Base-by-base conservation (phyloP, 2,113 vertebrate genomes). In the Chrysemys picta region DNA sequence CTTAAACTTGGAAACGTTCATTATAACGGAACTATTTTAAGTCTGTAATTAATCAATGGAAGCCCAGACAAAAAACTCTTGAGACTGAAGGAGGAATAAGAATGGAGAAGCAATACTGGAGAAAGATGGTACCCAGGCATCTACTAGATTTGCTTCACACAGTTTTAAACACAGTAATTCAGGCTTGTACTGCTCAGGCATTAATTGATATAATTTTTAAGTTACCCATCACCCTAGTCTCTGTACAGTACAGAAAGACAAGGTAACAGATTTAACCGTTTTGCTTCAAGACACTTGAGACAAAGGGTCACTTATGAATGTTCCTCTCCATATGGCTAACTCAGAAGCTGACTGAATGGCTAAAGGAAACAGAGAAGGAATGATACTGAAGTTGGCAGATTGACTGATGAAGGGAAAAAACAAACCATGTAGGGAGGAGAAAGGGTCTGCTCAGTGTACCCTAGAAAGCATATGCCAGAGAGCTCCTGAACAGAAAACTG, bases 381-480 rank as follows among this genome's bases (percentile, higher is more conserved):
- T 96, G 95, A 97, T 94, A 95, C 83, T 80, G 81, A 86, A 83
- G 93, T 21, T 97, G 97, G 97, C 96, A 95, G 94, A 82, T n/a
- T 88, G 93, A 96, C 97, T 91, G 94, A 92, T 92, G 94, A 88
- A 94, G 95, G 90, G 92, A 94, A 94, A 92, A 92, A 95, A 2
- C 92, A 92, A 92, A 81, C 84, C 95, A 95, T 93, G 45, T 14
- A 97, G 96, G 97, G 96, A 95, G 92, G 93, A 96, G 87, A 96
- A 92, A 93, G 65, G 90, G 53, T 89, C 91, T 95, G 96, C 96
- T 85, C 96, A 88, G 57, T 92, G 90, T 85, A 79, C 69, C 91
- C 83, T 52, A 86, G 79, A 81, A 95, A 78, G 93, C 87, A 91
- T 96, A 83, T 89, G 95, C 80, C 93, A 96, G 82, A 97, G 87